A percentile compares a stretch with the other conserved stretches of the same genome.
phyloP scores from a whole-genome alignment of 1,140 invertebrate genomes.

The Drosophila baimaii region DNA sequence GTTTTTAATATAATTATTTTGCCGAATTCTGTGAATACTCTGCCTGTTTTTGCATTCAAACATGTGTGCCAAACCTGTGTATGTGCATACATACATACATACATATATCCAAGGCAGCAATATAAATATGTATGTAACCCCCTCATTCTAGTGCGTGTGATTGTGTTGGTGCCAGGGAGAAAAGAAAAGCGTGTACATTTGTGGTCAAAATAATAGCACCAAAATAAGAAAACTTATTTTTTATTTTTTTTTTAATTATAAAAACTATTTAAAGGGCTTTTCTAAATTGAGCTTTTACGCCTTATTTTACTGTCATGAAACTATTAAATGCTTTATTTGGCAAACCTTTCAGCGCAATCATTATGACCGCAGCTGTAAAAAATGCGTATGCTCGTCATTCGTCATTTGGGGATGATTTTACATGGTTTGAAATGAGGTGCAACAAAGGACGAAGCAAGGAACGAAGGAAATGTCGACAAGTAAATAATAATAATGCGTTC shows the following conservation, averaged over 20 bases:
- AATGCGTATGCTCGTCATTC: constrained; percentile 5
- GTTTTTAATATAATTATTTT: not conserved
- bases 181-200: constrained; percentile 1
- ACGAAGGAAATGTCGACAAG: constrained; percentile 3
- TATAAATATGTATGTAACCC: not conserved
- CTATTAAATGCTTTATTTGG: not conserved
- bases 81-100: not conserved
- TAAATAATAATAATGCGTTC: constrained; percentile 18
- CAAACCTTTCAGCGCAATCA: not conserved
- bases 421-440: not conserved
- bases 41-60: not conserved
- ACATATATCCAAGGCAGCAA: not conserved
- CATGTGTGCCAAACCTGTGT: not conserved
- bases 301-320: too few relatives aligned
- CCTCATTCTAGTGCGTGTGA: not conserved
- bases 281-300: too few relatives aligned
- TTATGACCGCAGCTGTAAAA: constrained; percentile 1
- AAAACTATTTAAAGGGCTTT: too few relatives aligned
- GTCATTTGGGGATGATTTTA: constrained; percentile 16
- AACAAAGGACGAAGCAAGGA: constrained; percentile 6
- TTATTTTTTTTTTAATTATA: too few relatives aligned
- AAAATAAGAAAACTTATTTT: not conserved
- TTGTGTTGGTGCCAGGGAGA: not conserved
- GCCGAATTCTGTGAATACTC: not conserved
- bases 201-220: too few relatives aligned